Evolutionary conservation across 2,888 invertebrate genomes (phyloP), one percentile per base, ranked within the genome.

Genomic region (Chalcosyrphus nemorum): DNA sequence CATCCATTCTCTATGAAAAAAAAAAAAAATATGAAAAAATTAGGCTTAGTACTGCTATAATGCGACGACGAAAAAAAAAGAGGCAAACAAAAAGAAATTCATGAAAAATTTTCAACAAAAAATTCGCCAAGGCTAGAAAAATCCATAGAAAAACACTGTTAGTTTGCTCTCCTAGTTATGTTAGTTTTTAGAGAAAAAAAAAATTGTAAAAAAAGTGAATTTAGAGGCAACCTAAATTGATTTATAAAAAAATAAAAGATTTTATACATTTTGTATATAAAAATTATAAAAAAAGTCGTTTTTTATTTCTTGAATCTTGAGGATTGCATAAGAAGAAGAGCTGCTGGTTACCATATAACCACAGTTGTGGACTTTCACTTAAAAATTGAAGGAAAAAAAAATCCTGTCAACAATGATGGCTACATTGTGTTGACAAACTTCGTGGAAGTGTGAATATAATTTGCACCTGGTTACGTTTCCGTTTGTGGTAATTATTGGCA

Each of bases 381-480:
- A 11, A n/a, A 45, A 24, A 32, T 19, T 17, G 19, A 32, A 27
- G 4, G 24, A 24, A 4, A 17, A 56, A 21, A 13, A 61, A 47
- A 52, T 29, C 59, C 52, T 61, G 72, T 72, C 57, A 81, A 81
- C 68, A 61, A 17, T 45, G 54, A 68, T 68, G 21, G 21, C 13
- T 21, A 61, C 32, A 54, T 24, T 71, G 75, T 63, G 75, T 63
- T 72, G 61, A 27, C 59, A 76, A 50, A 7, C 15, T 38, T 35
- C 43, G 41, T 52, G 32, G 24, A 57, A 47, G 68, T 68, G 68
- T 35, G 21, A 54, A 61, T 70, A 66, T 43, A 74, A 74, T 84
- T 80, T 43, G 47, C 84, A 80, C 63, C 68, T 63, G 50, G 61
- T 84, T 84, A 68, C 84, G 82, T 76, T 82, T 59, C 65, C 72